Evolutionary conservation across 35 echinoderm and acorn worm species (phyloP).

Genomic region (Patiria miniata): DNA sequence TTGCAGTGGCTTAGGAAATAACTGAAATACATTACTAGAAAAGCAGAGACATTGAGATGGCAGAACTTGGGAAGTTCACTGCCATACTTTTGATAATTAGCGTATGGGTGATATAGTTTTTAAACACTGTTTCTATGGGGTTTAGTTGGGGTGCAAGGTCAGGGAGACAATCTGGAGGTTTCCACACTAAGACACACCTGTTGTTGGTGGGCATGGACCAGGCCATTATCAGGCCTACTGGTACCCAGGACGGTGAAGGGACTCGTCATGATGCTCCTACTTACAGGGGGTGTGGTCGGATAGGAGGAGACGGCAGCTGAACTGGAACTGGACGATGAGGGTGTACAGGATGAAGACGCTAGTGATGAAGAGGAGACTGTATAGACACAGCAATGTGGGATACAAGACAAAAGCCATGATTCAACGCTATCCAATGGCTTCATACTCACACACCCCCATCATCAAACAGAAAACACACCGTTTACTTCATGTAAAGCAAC

Average conservation of each 20-base stretch:
- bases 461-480: too few relatives aligned
- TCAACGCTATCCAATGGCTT: neutral
- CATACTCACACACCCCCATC: too few relatives aligned
- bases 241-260: constrained; percentile 75
- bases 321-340: constrained; percentile 18
- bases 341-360: constrained; percentile 21
- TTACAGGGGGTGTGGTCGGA: constrained; percentile 75
- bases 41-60: too few relatives aligned
- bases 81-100: too few relatives aligned
- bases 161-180: too few relatives aligned
- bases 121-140: too few relatives aligned
- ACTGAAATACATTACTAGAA: too few relatives aligned
- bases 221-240: constrained; percentile 60
- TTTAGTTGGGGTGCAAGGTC: too few relatives aligned
- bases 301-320: constrained; percentile 39
- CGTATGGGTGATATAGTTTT: too few relatives aligned
- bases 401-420: neutral
- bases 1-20: too few relatives aligned
- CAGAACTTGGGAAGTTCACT: too few relatives aligned
- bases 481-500: too few relatives aligned
- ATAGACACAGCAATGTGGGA: neutral
- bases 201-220: constrained; percentile 71
- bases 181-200: constrained; percentile 50
- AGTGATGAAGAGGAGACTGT: constrained; percentile 1
- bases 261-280: constrained; percentile 75